These are phyloP conservation scores for Lophius piscatorius DNA, from an alignment of 2,113 vertebrate species.

Conservation along the genomic window DNA sequence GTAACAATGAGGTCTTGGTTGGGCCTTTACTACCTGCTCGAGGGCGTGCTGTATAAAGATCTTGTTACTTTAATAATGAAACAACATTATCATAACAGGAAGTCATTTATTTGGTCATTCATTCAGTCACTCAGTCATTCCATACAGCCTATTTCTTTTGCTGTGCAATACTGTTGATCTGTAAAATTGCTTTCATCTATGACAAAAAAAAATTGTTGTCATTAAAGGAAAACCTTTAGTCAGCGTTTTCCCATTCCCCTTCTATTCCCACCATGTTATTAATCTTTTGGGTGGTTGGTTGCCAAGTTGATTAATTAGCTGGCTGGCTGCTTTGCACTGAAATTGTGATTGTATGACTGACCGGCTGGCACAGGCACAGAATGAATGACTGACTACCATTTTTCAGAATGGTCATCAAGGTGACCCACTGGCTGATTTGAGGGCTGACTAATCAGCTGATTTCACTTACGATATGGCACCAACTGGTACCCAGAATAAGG, in stretches of 20 bases:
- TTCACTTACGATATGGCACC: neutral
- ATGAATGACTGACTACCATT: slow-evolving; percentile 29
- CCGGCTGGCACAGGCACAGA: slow-evolving; percentile 26
- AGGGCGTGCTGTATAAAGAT: slow-evolving; percentile 7
- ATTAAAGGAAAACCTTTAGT: slow-evolving; percentile 43
- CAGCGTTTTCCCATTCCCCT: slow-evolving; percentile 55
- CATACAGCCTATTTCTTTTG: slow-evolving; percentile 7
- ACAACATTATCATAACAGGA: neutral
- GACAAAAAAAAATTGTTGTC: slow-evolving; percentile 42
- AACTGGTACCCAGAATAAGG: neutral
- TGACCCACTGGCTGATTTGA: slow-evolving; percentile 35
- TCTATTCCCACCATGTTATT: slow-evolving; percentile 61
- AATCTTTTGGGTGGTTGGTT: slow-evolving; percentile 60
- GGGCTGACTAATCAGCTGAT: slow-evolving; percentile 14
- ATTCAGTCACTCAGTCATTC: slow-evolving; percentile 13
- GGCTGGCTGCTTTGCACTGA: slow-evolving; percentile 48
- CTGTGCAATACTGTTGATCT: slow-evolving; percentile 18
- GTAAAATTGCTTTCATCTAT: slow-evolving; percentile 33
- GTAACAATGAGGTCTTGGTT: slow-evolving; percentile 23
- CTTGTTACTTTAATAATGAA: neutral
- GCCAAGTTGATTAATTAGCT: slow-evolving; percentile 66
- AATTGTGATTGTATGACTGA: slow-evolving; percentile 37
- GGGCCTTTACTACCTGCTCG: slow-evolving; percentile 2
- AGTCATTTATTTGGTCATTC: neutral
- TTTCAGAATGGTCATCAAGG: slow-evolving; percentile 41